Evolutionary conservation across 2,888 invertebrate genomes (phyloP), one percentile per base, ranked within the genome.

Genomic region (Adelognathus sp.): DNA sequence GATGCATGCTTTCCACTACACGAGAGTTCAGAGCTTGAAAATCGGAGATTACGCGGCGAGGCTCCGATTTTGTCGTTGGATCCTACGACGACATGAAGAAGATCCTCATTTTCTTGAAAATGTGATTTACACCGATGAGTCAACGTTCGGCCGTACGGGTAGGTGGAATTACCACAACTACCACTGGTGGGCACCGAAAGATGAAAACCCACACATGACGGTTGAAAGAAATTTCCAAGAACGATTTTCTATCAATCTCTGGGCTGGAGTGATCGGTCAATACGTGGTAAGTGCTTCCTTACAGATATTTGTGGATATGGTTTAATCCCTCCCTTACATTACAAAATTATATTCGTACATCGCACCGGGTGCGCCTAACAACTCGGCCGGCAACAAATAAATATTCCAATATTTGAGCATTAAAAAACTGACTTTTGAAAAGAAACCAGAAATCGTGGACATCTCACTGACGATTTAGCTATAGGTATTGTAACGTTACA

Each of bases 81-180:
- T 54, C 14, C 3, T 52, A 2, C 1, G 24, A 1, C 3, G 24
- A 7, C n/a, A 44, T 1, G 50, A 21, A 9, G 33, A 44, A 7
- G 61, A 71, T 6, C 61, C 71, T 18, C 31, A 18, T 3, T 79
- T 79, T 29, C 7, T 61, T 3, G 29, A 14, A 6, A 9, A 24
- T 0, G 24, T 79, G 1, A 16, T 79, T 9, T 75, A 18, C 16
- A 60, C 41, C 1, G 71, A 75, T 18, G 74, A 75, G 41, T 46
- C 63, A 5, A 61, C 60, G 1, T 69, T 73, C 24, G 52, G 58
- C 0, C 52, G 58, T 16, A 29, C 21, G 27, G 66, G 72, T 0
- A 33, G 27, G 31, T 77, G 66, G 39, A 77, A 77, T 33, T 61
- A 24, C 24, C 69, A 69, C 3, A 75, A 67, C 18, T 44, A 31